Percentiles rank a stretch among this genome's conserved stretches.
phyloP scores from a whole-genome alignment of 2,113 vertebrate species.

The Ceyx melanurus region DNA sequence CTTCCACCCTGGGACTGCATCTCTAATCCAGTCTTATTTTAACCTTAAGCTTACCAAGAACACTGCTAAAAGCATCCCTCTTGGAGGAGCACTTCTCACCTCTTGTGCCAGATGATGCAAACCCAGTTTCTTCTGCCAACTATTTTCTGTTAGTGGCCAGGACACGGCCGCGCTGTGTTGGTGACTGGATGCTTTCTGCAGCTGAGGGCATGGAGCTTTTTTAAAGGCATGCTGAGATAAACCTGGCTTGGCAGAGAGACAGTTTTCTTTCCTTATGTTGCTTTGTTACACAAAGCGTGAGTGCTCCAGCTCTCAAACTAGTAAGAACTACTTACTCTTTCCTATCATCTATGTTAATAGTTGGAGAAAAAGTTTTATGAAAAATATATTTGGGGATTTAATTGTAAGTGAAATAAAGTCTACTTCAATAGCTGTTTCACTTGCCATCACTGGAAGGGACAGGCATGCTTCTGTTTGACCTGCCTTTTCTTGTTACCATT shows the following conservation, averaged over 20 bases:
- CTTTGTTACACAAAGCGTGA: background rate
- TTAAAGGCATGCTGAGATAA: background rate
- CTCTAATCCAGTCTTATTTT: background rate
- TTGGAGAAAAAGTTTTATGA: background rate
- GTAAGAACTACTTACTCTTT: background rate
- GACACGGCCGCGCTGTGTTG: background rate
- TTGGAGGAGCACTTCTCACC: fast-evolving
- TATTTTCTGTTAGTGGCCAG: background rate
- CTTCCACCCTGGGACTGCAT: background rate
- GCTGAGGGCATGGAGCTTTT: background rate
- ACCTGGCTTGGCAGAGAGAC: background rate
- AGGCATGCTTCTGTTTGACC: background rate
- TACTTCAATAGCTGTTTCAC: background rate
- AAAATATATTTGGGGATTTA: background rate
- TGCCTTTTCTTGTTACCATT: background rate
- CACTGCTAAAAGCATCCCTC: background rate
- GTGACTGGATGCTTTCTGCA: background rate
- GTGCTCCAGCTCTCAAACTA: background rate
- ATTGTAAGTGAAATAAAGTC: background rate
- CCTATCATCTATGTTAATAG: background rate
- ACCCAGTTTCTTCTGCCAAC: background rate
- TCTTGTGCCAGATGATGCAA: background rate
- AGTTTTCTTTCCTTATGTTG: background rate
- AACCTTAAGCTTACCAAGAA: background rate
- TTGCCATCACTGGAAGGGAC: background rate